Conservation (phyloP, 2,888 invertebrate species). For the Agrotis segetum region DNA sequence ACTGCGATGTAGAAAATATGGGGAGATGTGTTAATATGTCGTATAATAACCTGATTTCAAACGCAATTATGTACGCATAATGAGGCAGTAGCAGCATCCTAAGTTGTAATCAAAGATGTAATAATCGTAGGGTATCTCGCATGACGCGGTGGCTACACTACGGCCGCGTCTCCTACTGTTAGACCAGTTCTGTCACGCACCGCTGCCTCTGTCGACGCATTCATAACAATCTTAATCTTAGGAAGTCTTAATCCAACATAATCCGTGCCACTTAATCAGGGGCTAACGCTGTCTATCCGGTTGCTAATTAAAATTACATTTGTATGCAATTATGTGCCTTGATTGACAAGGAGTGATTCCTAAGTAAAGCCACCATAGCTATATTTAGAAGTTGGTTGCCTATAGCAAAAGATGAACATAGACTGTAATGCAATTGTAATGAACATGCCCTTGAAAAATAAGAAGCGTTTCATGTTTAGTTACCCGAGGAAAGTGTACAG, state of each 20-base stretch:
- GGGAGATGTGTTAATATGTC: constrained; percentile 39
- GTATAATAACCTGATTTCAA: constrained; percentile 53
- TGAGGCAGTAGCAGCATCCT: constrained; percentile 70
- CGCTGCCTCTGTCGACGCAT: constrained; percentile 63
- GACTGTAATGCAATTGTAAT: constrained; percentile 76
- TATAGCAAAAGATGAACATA: constrained; percentile 55
- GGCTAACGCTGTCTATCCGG: constrained; percentile 62
- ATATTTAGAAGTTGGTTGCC: constrained; percentile 49
- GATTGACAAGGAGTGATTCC: constrained; percentile 50
- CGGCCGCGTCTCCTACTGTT: constrained; percentile 58
- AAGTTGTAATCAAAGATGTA: constrained; percentile 72
- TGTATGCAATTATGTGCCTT: constrained; percentile 50
- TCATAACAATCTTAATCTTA: constrained; percentile 70
- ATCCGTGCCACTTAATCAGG: constrained; percentile 68
- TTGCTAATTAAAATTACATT: constrained; percentile 64
- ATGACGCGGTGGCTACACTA: constrained; percentile 67
- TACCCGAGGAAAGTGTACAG: constrained; percentile 85
- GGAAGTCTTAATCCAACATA: constrained; percentile 70
- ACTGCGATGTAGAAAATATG: constrained; percentile 8
- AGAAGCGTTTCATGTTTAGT: constrained; percentile 80
- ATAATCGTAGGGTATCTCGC: constrained; percentile 72
- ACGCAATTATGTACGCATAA: constrained; percentile 67
- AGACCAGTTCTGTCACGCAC: constrained; percentile 76
- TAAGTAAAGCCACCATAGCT: constrained; percentile 32
- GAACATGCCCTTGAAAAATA: constrained; percentile 77